phyloP scores from a whole-genome alignment of 2,797 vertebrate species.

The Schizothorax lantsangensis region DNA sequence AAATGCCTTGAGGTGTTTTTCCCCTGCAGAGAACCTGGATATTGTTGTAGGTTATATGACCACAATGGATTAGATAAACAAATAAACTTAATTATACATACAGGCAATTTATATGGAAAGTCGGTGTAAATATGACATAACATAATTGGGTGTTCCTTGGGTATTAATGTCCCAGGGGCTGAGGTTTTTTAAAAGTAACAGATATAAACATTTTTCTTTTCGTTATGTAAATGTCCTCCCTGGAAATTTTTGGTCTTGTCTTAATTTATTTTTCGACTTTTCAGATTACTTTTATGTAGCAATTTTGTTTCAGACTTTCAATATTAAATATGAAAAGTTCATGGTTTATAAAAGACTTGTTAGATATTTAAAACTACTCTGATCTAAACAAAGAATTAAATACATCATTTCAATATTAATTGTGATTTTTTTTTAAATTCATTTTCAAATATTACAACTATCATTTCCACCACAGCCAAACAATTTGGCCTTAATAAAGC shows the following conservation, averaged over 20 bases:
- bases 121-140: neutral
- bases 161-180: neutral
- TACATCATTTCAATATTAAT: neutral
- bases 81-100: constrained; percentile 28
- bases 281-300: neutral
- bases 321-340: neutral
- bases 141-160: neutral
- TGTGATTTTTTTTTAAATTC: neutral
- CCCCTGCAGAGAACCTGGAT: constrained; percentile 30
- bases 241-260: neutral
- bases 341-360: neutral
- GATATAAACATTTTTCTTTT: neutral
- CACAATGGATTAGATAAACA: constrained; percentile 37
- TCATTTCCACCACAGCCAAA: neutral
- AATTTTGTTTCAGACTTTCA: neutral
- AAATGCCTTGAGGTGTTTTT: constrained; percentile 38
- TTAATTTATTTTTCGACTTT: neutral
- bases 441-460: neutral
- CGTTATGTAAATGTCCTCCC: constrained; percentile 1
- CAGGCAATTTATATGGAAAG: constrained; percentile 2
- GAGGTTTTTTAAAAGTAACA: constrained; percentile 1
- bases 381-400: neutral
- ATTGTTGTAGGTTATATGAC: constrained; percentile 41
- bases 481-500: neutral
- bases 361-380: neutral